Evolutionary conservation across 2,797 vertebrate genomes (phyloP).

Genomic region (Glossophaga mutica): DNA sequence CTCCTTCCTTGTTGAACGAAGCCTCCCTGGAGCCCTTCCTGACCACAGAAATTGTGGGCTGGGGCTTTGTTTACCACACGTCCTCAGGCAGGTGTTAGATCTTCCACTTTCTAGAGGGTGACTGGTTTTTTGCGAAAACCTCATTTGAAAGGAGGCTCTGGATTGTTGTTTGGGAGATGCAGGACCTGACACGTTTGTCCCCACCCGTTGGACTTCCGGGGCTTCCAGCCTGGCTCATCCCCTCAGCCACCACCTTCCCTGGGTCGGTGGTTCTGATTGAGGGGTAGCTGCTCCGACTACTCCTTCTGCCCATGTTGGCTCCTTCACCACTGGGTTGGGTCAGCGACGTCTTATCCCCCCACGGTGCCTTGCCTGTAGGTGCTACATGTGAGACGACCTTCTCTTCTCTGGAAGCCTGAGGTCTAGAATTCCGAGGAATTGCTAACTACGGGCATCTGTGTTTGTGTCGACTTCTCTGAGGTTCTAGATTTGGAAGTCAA

Average conservation of each 20-base stretch:
- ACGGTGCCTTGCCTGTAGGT: slow-evolving; percentile 28
- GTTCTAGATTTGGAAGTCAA: neutral
- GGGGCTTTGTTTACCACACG: neutral
- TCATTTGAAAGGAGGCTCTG: neutral
- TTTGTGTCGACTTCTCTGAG: neutral
- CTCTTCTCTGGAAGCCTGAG: neutral
- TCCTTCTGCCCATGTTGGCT: neutral
- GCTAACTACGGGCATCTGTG: neutral
- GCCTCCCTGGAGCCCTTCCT: neutral
- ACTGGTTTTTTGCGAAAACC: neutral
- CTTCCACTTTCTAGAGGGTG: neutral
- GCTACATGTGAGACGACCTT: neutral
- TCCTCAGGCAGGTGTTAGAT: neutral
- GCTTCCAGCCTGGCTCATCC: neutral
- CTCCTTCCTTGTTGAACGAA: neutral
- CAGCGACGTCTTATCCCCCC: neutral
- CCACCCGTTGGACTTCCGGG: neutral
- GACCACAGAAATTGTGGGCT: neutral
- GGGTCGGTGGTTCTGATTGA: neutral
- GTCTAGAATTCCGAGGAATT: slow-evolving; percentile 6
- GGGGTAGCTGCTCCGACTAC: neutral
- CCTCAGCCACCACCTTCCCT: neutral
- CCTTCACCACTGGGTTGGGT: neutral
- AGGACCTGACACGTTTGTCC: neutral
- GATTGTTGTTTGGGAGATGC: neutral